phyloP scores from a whole-genome alignment of 1,140 invertebrate genomes.

The Drosophila navojoa region DNA sequence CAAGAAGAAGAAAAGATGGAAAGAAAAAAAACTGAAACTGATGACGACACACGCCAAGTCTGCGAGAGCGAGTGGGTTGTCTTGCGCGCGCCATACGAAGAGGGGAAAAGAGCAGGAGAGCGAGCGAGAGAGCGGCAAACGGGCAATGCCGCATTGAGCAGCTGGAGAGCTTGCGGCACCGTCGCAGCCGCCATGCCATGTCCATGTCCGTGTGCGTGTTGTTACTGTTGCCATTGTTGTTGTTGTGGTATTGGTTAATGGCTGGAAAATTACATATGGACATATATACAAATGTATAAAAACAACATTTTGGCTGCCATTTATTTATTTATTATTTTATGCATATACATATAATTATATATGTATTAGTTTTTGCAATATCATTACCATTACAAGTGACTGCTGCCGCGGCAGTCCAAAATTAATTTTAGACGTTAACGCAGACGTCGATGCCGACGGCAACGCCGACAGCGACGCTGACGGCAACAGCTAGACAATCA shows the following conservation, averaged over 20 bases:
- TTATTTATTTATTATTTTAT: conserved; percentile 5
- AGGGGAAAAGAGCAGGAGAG: background rate
- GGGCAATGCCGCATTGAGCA: conserved; percentile 19
- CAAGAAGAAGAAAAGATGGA: conserved; percentile 2
- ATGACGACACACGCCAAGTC: conserved; percentile 70
- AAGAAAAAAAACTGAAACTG: conserved; percentile 61
- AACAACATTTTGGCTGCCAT: conserved; percentile 50
- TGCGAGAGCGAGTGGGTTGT: conserved; percentile 1
- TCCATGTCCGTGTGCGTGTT: conserved; percentile 43
- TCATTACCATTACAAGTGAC: conserved; percentile 52
- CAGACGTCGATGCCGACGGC: background rate
- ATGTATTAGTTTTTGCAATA: conserved; percentile 60
- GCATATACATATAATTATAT: background rate
- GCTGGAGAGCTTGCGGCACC: conserved; percentile 25
- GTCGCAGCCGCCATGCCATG: background rate
- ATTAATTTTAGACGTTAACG: conserved; percentile 35
- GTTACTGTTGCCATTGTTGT: conserved; percentile 42
- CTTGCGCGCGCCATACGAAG: background rate
- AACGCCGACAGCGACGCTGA: conserved; percentile 8
- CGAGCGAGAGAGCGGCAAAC: conserved; percentile 2
- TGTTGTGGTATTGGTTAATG: conserved; percentile 60
- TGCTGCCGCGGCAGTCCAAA: conserved; percentile 17
- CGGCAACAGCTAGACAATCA: conserved; percentile 32
- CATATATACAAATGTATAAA: conserved; percentile 13
- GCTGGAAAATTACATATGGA: conserved; percentile 64